Conservation (phyloP, 1,140 invertebrate genomes). For the Bombus huntii region DNA sequence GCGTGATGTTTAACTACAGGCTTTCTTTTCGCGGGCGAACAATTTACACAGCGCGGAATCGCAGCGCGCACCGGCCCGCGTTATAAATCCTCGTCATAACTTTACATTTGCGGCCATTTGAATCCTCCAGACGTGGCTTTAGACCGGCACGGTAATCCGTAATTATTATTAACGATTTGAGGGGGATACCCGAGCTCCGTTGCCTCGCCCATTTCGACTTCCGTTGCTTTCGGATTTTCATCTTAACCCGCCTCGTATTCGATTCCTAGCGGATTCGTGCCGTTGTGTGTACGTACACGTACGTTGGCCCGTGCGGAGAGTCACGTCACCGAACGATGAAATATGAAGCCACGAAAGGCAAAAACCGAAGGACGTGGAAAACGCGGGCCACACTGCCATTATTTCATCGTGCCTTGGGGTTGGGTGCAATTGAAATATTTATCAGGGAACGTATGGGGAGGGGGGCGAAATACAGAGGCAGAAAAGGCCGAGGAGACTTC, state of each 20-base stretch:
- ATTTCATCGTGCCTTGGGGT: constrained; percentile 51
- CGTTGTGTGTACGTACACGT: neutral
- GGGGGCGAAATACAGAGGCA: neutral
- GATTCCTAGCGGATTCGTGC: neutral
- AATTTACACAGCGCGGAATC: constrained; percentile 55
- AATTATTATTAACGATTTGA: constrained; percentile 80
- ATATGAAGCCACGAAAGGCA: constrained; percentile 46
- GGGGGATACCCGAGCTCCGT: constrained; percentile 23
- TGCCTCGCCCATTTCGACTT: neutral
- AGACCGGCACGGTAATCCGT: constrained; percentile 76
- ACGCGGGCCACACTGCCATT: constrained; percentile 52
- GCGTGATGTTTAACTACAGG: constrained; percentile 41
- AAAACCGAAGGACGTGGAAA: constrained; percentile 45
- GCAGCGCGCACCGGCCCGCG: neutral
- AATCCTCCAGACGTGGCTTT: constrained; percentile 73
- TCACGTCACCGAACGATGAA: constrained; percentile 61
- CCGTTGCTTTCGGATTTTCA: constrained; percentile 46
- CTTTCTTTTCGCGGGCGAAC: constrained; percentile 53
- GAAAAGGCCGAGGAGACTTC: constrained; percentile 47
- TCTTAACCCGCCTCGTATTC: constrained; percentile 29
- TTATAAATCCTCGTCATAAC: constrained; percentile 79
- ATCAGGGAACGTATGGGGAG: constrained; percentile 46
- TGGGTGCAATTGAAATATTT: constrained; percentile 71
- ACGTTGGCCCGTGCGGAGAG: constrained; percentile 22
- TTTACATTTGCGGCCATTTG: constrained; percentile 79